Evolutionary conservation across 2,797 vertebrate species (phyloP).

Genomic region (Vireo griseus): DNA sequence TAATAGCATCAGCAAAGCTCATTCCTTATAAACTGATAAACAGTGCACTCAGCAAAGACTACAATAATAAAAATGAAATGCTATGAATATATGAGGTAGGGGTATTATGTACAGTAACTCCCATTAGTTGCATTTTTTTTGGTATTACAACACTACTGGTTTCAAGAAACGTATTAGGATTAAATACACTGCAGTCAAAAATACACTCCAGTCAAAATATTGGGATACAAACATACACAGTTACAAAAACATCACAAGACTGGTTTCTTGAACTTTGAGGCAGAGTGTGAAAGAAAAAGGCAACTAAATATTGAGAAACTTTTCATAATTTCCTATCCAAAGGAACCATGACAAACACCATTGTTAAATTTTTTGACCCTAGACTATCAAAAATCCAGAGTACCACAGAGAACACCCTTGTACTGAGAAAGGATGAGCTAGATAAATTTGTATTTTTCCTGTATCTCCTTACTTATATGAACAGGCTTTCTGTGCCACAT

Average conservation of each 20-base stretch:
- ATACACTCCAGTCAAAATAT: constrained; percentile 3
- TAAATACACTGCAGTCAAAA: not conserved
- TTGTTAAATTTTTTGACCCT: not conserved
- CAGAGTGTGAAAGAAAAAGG: not conserved
- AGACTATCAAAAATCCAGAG: not conserved
- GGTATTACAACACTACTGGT: not conserved
- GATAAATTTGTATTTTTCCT: not conserved
- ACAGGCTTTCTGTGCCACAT: not conserved
- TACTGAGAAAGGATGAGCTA: not conserved
- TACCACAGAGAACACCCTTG: not conserved
- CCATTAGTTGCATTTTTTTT: not conserved
- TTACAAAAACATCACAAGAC: not conserved
- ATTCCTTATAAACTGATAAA: constrained; percentile 43
- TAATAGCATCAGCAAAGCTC: constrained; percentile 1
- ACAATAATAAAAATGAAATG: not conserved
- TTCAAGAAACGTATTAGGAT: not conserved
- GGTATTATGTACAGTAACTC: not conserved
- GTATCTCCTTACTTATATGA: not conserved
- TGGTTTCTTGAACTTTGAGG: not conserved
- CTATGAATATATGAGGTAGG: not conserved
- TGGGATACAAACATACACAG: not conserved
- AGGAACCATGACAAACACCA: not conserved
- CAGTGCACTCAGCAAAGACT: not conserved
- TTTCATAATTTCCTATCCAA: not conserved
- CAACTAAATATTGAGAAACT: not conserved